Conservation (phyloP, 2,888 invertebrate genomes). For the Eupithecia dodoneata region DNA sequence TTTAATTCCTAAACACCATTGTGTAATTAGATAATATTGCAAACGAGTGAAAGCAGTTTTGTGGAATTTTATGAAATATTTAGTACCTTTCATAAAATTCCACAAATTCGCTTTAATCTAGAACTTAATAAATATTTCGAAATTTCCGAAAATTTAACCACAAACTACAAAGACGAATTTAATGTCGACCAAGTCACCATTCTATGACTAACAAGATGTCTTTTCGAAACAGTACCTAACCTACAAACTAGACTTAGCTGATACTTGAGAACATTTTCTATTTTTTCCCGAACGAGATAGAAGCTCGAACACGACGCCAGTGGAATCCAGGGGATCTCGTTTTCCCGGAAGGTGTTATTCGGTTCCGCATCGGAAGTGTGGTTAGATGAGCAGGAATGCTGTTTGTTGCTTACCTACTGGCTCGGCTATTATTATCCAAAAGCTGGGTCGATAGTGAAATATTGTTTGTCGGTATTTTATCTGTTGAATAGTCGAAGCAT, state of each 20-base stretch:
- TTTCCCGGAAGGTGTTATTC: constrained; percentile 30
- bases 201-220: not conserved
- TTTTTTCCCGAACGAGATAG: constrained; percentile 7
- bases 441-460: not conserved
- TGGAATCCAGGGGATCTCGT: constrained; percentile 17
- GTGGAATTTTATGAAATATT: not conserved
- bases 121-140: not conserved
- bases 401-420: not conserved
- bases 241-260: not conserved
- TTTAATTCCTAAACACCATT: not conserved
- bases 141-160: not conserved
- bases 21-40: not conserved
- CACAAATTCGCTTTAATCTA: not conserved
- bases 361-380: constrained; percentile 10
- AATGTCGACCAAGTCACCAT: not conserved
- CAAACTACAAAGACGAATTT: not conserved
- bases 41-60: not conserved
- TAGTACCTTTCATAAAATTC: too few relatives aligned
- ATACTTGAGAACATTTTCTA: not conserved
- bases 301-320: constrained; percentile 3
- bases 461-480: not conserved
- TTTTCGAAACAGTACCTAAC: not conserved
- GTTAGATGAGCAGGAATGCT: constrained; percentile 12
- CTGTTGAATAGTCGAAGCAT: not conserved
- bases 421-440: constrained; percentile 3